Percentiles rank a stretch among this genome's conserved stretches.
These are phyloP conservation scores for Axis porcinus DNA, from an alignment of 2,113 vertebrate species.

Conservation along the genomic window DNA sequence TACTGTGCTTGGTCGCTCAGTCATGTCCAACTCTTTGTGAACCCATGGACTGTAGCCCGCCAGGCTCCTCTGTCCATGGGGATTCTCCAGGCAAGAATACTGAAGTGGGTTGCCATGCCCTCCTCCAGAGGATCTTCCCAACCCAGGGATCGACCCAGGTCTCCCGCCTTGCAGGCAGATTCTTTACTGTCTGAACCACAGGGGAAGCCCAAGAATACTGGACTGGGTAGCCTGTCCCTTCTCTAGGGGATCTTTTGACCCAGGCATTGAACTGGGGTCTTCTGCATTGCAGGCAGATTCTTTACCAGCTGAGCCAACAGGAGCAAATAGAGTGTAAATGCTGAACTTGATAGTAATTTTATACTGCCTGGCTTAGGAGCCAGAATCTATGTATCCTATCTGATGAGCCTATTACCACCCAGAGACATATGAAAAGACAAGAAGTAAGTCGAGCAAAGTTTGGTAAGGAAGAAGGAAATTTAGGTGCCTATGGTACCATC, in stretches of 20 bases:
- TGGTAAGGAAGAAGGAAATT: conserved; percentile 10
- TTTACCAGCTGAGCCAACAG: too few relatives aligned
- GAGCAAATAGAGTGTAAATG: not conserved
- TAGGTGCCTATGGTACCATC: not conserved
- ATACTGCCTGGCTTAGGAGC: not conserved
- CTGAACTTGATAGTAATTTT: not conserved
- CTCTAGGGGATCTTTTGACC: too few relatives aligned
- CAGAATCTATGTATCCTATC: not conserved
- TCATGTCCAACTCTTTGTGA: not conserved
- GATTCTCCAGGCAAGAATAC: not conserved
- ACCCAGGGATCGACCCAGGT: not conserved
- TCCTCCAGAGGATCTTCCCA: too few relatives aligned
- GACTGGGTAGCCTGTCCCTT: too few relatives aligned
- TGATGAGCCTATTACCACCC: not conserved
- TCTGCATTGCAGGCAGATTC: too few relatives aligned
- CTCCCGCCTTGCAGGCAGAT: not conserved
- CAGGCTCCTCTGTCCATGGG: not conserved
- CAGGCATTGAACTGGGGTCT: too few relatives aligned
- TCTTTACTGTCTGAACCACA: not conserved
- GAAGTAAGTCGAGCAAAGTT: not conserved
- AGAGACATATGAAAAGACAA: not conserved
- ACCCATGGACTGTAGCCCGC: not conserved
- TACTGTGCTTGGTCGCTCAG: not conserved
- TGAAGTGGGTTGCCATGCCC: too few relatives aligned
- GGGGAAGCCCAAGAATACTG: too few relatives aligned